These are phyloP conservation scores for Odontamblyopus lacepedii DNA, from an alignment of 2,797 vertebrate species.

Conservation along the genomic window DNA sequence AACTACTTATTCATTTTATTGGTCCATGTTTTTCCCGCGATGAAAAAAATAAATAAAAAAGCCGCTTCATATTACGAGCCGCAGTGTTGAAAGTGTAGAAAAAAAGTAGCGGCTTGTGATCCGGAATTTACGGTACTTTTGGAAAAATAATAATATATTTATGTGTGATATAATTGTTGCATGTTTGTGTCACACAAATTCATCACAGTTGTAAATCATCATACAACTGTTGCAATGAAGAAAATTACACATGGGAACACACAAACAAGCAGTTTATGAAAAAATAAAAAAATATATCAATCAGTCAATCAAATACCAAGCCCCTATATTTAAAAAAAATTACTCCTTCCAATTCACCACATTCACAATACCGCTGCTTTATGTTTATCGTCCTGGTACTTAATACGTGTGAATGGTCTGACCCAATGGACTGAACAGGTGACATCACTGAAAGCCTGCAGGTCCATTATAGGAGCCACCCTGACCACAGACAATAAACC, in stretches of 20 bases:
- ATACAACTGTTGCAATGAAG: background rate
- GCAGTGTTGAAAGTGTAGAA: too few species aligned
- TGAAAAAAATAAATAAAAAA: too few species aligned
- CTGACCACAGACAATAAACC: constrained; percentile 19
- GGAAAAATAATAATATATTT: too few species aligned
- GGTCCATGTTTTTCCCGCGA: too few species aligned
- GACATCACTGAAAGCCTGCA: constrained; percentile 7
- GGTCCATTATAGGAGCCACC: background rate
- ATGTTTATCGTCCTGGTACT: background rate
- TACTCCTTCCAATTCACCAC: background rate
- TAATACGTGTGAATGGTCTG: background rate
- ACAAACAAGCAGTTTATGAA: background rate
- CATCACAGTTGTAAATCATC: too few species aligned
- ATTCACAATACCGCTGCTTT: constrained; percentile 12
- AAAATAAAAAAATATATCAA: background rate
- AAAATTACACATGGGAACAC: background rate
- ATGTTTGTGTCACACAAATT: too few species aligned
- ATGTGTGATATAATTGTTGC: too few species aligned
- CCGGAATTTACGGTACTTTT: too few species aligned
- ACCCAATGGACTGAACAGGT: constrained; percentile 12
- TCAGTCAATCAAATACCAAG: background rate
- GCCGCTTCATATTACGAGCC: too few species aligned
- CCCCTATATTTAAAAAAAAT: background rate
- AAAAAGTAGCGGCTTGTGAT: too few species aligned
- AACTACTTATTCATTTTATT: too few species aligned